These are phyloP conservation scores for Bergia puertoricense DNA, from an alignment of 92 coral and sea anemone species.

Conservation along the genomic window DNA sequence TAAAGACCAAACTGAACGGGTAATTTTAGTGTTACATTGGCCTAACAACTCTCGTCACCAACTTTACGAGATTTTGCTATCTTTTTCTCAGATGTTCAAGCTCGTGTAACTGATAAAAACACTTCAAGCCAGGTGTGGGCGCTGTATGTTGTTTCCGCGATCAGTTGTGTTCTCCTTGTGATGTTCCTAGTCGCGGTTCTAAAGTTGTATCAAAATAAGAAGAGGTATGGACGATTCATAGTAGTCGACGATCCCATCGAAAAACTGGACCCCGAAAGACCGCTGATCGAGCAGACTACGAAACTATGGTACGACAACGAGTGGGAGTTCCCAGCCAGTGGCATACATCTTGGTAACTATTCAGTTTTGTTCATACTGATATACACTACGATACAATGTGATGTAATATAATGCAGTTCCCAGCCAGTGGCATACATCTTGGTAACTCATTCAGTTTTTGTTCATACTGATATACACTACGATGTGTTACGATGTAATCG, in stretches of 20 bases:
- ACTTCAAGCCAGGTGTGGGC: not conserved
- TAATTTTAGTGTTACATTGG: no score
- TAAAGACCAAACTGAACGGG: no score
- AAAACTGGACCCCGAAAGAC: conserved; percentile 69
- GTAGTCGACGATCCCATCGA: conserved; percentile 69
- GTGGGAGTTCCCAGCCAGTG: conserved; percentile 90
- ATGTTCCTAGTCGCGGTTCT: conserved; percentile 49
- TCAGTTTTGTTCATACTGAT: not conserved
- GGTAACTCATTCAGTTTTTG: conserved; percentile 53
- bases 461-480: conserved; percentile 36
- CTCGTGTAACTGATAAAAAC: not conserved
- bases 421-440: conserved; percentile 63
- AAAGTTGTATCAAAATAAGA: conserved; percentile 75
- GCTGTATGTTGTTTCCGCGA: conserved; percentile 48
- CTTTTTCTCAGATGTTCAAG: not conserved
- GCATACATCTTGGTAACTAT: conserved; percentile 65
- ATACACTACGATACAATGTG: conserved; percentile 77
- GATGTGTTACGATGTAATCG: conserved; percentile 64
- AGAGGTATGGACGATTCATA: conserved; percentile 76
- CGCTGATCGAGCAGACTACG: conserved; percentile 80
- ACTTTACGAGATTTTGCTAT: not conserved
- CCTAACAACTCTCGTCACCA: no score
- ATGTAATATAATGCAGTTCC: conserved; percentile 81
- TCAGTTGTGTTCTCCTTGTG: conserved; percentile 47
- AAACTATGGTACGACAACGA: conserved; percentile 76